Evolutionary conservation across 2,113 vertebrate species (phyloP), one percentile per base, ranked within the genome.

Genomic region (Datnioides undecimradiatus): DNA sequence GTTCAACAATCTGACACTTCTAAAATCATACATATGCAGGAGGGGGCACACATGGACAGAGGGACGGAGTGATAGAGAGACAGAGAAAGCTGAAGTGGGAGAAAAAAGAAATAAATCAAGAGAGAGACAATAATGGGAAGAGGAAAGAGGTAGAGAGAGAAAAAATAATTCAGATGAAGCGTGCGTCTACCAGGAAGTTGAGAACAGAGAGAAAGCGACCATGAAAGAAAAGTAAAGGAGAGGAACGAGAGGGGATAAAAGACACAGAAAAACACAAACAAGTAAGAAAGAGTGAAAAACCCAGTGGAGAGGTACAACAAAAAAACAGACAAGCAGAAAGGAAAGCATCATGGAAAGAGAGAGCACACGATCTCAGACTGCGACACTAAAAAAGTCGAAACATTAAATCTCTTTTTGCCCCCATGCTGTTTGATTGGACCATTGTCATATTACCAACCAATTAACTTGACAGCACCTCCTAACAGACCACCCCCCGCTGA

Each of bases 401-500:
- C 46, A 71, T 25, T 57, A 5, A 87, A 78, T 71, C 16, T 40
- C 17, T 60, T 48, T 82, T 55, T 46, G 38, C 29, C 54, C 29
- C 43, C 70, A 31, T 64, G 70, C 73, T 73, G 70, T 82, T 73
- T 76, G 73, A 88, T 73, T 67, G 72, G 80, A 57, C 68, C 73
- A 75, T 85, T 83, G 78, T 85, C 83, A 87, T 52, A 84, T 84
- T 79, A 88, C 54, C 68, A 78, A 73, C 58, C 77, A 85, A 92
- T 90, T 89, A 86, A 87, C 67, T 83, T 78, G 73, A 90, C 13
- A 75, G 73, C 82, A 85, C 41, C 36, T 83, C 67, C 25, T 57
- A 62, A 87, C 46, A 86, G 67, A 73, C 41, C 21, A 41, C 73
- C 79, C 73, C 85, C 88, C 4, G 49, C 87, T 65, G 57, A 59